These are phyloP conservation scores for Pyrochroa serraticornis DNA, from an alignment of 2,888 invertebrate genomes.

Conservation along the genomic window DNA sequence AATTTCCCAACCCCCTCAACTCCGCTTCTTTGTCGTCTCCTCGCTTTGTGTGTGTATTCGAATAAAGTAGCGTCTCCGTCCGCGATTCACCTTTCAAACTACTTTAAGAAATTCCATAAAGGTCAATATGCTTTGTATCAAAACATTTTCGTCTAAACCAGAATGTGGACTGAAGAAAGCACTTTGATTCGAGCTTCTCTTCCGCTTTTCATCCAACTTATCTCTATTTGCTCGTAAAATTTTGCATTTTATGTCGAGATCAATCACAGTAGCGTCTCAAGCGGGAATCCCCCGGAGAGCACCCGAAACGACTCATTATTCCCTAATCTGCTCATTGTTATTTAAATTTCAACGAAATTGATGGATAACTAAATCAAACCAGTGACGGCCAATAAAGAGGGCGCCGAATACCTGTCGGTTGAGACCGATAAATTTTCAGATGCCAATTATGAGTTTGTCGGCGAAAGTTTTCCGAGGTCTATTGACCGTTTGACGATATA, in stretches of 20 bases:
- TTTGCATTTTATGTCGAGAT: slow-evolving; percentile 15
- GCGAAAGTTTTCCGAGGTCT: slow-evolving; percentile 13
- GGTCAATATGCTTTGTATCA: slow-evolving; percentile 16
- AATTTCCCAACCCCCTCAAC: background rate
- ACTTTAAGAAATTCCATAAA: background rate
- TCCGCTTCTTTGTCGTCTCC: background rate
- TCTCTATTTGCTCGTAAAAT: slow-evolving; percentile 13
- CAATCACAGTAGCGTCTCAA: slow-evolving; percentile 6
- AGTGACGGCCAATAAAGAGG: slow-evolving; percentile 1
- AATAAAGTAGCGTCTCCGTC: too few relatives aligned
- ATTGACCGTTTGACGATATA: slow-evolving; percentile 16
- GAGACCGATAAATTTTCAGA: slow-evolving; percentile 13
- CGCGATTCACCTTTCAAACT: too few relatives aligned
- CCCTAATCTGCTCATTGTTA: background rate
- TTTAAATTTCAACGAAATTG: slow-evolving; percentile 1
- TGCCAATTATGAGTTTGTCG: slow-evolving; percentile 12
- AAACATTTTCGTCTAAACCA: slow-evolving; percentile 1
- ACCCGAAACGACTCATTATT: too few relatives aligned
- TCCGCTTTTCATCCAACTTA: slow-evolving; percentile 14
- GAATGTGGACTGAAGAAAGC: slow-evolving; percentile 5
- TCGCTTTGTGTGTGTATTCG: background rate
- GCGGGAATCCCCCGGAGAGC: too few relatives aligned
- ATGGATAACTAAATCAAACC: background rate
- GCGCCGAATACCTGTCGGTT: slow-evolving; percentile 8
- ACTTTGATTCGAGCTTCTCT: slow-evolving; percentile 16